phyloP scores from a whole-genome alignment of 2,888 invertebrate genomes.

The Pseudolycoriella hygida region DNA sequence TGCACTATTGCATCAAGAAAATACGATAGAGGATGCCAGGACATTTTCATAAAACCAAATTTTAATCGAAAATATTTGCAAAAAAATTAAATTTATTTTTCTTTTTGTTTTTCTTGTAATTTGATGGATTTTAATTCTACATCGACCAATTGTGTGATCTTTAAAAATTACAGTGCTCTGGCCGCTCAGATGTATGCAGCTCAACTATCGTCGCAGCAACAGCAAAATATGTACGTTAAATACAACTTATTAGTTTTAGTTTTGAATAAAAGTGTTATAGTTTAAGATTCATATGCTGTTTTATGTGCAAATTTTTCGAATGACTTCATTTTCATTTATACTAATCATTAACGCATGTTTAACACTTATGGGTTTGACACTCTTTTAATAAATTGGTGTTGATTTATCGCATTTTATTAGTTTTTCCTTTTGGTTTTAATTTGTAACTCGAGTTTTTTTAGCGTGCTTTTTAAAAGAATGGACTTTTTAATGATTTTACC shows the following conservation, averaged over 20 bases:
- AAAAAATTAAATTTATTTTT: neutral
- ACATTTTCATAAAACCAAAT: constrained; percentile 5
- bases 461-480: too few species aligned
- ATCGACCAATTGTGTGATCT: neutral
- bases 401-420: too few species aligned
- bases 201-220: constrained; percentile 83
- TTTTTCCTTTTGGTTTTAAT: too few species aligned
- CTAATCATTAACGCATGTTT: too few species aligned
- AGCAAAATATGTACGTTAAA: constrained; percentile 80
- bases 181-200: constrained; percentile 91
- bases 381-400: too few species aligned
- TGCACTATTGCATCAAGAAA: neutral
- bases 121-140: neutral
- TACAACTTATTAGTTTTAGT: neutral
- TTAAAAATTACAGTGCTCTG: constrained; percentile 56
- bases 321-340: too few species aligned
- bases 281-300: too few species aligned
- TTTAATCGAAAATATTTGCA: too few species aligned
- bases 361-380: too few species aligned
- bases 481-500: too few species aligned
- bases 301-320: too few species aligned
- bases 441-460: too few species aligned
- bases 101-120: neutral
- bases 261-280: constrained; percentile 1
- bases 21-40: constrained; percentile 2